phyloP scores from a whole-genome alignment of 2,888 invertebrate species.

The Eristalinus sepulchralis region DNA sequence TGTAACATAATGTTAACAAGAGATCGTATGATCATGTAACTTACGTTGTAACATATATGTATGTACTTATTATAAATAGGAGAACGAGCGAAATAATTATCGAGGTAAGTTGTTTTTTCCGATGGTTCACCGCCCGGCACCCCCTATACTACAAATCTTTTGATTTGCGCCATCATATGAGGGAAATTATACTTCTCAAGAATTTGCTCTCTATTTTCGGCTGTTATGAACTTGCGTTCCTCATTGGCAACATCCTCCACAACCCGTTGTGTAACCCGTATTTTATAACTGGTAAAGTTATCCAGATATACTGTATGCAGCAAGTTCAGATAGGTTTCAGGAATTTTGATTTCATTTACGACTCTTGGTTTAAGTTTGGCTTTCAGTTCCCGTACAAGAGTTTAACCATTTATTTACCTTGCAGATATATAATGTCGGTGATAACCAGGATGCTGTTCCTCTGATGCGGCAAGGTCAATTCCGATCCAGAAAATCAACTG shows the following conservation, averaged over 20 bases:
- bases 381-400: neutral
- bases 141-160: too few relatives aligned
- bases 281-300: neutral
- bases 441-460: constrained; percentile 52
- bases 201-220: neutral
- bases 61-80: too few relatives aligned
- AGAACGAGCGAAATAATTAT: too few relatives aligned
- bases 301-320: neutral
- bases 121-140: too few relatives aligned
- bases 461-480: neutral
- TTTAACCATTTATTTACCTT: neutral
- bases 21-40: too few relatives aligned
- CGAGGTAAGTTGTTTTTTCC: too few relatives aligned
- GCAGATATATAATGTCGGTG: constrained; percentile 17
- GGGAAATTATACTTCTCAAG: constrained; percentile 37
- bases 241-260: neutral
- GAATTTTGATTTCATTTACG: constrained; percentile 40
- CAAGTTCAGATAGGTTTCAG: neutral
- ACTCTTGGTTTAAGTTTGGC: constrained; percentile 24
- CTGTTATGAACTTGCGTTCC: constrained; percentile 9
- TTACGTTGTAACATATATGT: too few relatives aligned
- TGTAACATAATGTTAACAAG: too few relatives aligned
- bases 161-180: constrained; percentile 31
- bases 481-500: constrained; percentile 58
- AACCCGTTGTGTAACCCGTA: too few relatives aligned